Evolutionary conservation across 1,140 invertebrate species (phyloP).

Genomic region (Eueides isabella): DNA sequence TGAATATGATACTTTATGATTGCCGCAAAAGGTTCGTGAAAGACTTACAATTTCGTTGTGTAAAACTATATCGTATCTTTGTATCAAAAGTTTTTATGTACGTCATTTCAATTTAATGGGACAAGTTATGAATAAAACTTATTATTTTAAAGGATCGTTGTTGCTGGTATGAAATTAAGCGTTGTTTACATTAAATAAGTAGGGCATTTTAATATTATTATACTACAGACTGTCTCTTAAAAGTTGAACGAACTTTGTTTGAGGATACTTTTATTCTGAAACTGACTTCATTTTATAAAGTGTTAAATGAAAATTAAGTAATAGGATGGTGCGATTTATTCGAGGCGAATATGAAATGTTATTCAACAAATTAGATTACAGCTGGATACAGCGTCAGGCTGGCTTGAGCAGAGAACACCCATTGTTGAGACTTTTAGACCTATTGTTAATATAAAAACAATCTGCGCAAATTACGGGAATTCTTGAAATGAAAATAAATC

Average conservation of each 20-base stretch:
- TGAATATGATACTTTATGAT: background rate
- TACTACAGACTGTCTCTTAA: background rate
- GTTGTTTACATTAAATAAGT: background rate
- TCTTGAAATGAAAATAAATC: no score
- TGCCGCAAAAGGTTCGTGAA: background rate
- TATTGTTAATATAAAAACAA: no score
- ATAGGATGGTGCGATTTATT: background rate
- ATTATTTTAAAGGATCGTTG: background rate
- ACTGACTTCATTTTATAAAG: constrained; percentile 7
- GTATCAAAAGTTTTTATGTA: no score
- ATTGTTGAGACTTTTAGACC: no score
- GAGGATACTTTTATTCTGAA: background rate
- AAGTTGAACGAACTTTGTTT: constrained; percentile 4
- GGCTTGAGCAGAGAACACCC: no score
- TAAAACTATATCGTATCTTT: no score
- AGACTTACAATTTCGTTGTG: background rate
- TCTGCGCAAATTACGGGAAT: no score
- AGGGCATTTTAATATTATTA: background rate
- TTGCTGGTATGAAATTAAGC: background rate
- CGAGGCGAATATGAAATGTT: no score
- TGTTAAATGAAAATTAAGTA: background rate
- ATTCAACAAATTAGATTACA: no score
- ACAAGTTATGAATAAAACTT: background rate
- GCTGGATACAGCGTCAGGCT: no score
- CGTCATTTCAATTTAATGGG: no score